phyloP scores from a whole-genome alignment of 2,888 invertebrate species.

The Arrhopalites spinosus region DNA sequence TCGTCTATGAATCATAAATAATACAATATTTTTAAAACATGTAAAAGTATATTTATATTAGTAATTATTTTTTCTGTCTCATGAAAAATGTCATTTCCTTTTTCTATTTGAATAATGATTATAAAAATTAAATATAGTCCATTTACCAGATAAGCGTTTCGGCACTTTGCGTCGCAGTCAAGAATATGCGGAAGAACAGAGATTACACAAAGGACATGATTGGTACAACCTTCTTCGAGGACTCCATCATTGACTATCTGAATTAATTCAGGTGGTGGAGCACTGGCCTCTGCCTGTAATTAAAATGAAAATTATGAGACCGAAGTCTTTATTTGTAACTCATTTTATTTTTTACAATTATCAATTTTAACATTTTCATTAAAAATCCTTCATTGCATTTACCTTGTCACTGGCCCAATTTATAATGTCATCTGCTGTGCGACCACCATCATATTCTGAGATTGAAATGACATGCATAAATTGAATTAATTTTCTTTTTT shows the following conservation, averaged over 20 bases:
- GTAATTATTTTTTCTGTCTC: background rate
- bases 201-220: constrained; percentile 87
- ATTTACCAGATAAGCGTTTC: constrained; percentile 76
- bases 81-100: no score
- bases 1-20: constrained; percentile 57
- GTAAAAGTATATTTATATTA: constrained; percentile 58
- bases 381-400: no score
- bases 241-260: constrained; percentile 69
- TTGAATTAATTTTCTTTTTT: no score
- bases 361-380: no score
- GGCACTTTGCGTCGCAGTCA: constrained; percentile 91
- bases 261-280: constrained; percentile 85
- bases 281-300: constrained; percentile 81
- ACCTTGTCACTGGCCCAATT: constrained; percentile 80
- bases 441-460: constrained; percentile 92
- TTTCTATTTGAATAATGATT: no score
- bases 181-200: constrained; percentile 92
- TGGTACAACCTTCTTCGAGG: constrained; percentile 78
- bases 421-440: constrained; percentile 88
- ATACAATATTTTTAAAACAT: background rate
- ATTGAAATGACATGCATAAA: no score
- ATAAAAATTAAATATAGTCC: background rate
- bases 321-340: no score
- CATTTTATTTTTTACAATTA: no score
- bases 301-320: no score